phyloP scores from a whole-genome alignment of 1,140 invertebrate genomes.

The Trissolcus basalis region DNA sequence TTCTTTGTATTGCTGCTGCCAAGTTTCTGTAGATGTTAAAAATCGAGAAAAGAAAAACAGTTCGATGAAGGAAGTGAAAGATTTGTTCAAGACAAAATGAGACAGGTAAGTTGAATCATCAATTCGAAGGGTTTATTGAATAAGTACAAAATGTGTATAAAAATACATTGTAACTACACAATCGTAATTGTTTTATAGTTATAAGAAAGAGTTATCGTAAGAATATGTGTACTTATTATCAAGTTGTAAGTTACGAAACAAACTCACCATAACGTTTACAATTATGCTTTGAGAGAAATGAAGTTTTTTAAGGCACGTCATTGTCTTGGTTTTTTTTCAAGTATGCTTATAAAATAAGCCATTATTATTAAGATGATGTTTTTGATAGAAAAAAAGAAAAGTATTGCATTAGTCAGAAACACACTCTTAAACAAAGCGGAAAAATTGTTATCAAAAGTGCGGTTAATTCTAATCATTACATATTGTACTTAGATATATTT shows the following conservation, averaged over 20 bases:
- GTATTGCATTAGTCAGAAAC: slow-evolving; percentile 41
- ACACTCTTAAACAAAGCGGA: slow-evolving; percentile 24
- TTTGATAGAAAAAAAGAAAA: slow-evolving; percentile 1
- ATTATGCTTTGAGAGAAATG: slow-evolving; percentile 31
- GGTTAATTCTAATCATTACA: slow-evolving; percentile 29
- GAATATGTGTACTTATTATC: slow-evolving; percentile 27
- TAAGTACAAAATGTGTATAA: slow-evolving; percentile 75
- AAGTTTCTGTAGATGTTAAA: slow-evolving; percentile 74
- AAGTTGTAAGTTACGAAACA: slow-evolving; percentile 11
- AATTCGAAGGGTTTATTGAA: slow-evolving; percentile 53
- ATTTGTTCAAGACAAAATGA: too few relatives aligned
- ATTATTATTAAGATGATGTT: neutral
- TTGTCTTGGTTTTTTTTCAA: slow-evolving; percentile 16
- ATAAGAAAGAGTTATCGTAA: slow-evolving; percentile 30
- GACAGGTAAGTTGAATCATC: neutral
- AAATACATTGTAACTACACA: slow-evolving; percentile 66
- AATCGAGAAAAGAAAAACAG: slow-evolving; percentile 48
- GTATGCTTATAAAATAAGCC: slow-evolving; percentile 27
- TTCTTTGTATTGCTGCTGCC: slow-evolving; percentile 76
- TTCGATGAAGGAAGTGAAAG: neutral
- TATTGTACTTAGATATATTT: slow-evolving; percentile 7
- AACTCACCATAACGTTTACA: slow-evolving; percentile 6
- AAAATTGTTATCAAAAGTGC: slow-evolving; percentile 40
- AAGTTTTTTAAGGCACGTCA: slow-evolving; percentile 44
- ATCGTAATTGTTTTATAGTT: slow-evolving; percentile 35